These are phyloP conservation scores for Petrosia ficiformis DNA, from an alignment of 37 sponge, comb jelly and placozoan species.

Conservation along the genomic window DNA sequence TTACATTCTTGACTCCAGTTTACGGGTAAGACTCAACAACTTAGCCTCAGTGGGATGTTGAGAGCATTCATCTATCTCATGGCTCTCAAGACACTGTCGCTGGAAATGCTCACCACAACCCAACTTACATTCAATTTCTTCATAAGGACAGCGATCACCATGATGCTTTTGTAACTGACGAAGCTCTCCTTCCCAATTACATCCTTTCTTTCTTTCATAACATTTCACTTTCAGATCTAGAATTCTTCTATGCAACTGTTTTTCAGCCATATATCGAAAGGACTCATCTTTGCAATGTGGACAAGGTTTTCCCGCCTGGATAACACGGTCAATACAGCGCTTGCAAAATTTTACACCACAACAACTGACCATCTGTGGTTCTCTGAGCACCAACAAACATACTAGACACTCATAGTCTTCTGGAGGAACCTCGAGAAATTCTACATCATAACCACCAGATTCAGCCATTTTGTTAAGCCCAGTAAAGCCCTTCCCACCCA, in stretches of 20 bases:
- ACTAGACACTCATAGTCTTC: constrained; percentile 12
- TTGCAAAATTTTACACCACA: constrained; percentile 28
- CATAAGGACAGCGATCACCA: not conserved
- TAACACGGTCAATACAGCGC: not conserved
- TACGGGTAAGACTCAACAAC: not conserved
- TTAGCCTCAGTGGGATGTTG: not conserved
- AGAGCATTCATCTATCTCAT: not conserved
- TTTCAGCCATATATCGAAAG: not conserved
- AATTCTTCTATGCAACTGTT: not conserved
- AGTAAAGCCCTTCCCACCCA: not conserved
- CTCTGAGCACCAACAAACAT: not conserved
- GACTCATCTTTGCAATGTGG: not conserved
- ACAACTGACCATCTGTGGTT: constrained; percentile 17
- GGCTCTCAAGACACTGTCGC: not conserved
- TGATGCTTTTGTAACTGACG: not conserved
- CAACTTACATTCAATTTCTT: not conserved
- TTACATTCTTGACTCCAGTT: not conserved
- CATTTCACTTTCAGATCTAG: constrained; percentile 1
- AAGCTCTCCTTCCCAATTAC: constrained; percentile 17
- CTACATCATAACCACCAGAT: constrained; percentile 3
- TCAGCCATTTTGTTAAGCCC: not conserved
- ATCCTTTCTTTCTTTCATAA: constrained; percentile 2
- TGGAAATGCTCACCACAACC: not conserved
- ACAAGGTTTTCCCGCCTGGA: not conserved
- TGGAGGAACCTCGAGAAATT: constrained; percentile 7